Base-by-base conservation (phyloP, 2,888 invertebrate genomes). In the Hoplodrina blanda region DNA sequence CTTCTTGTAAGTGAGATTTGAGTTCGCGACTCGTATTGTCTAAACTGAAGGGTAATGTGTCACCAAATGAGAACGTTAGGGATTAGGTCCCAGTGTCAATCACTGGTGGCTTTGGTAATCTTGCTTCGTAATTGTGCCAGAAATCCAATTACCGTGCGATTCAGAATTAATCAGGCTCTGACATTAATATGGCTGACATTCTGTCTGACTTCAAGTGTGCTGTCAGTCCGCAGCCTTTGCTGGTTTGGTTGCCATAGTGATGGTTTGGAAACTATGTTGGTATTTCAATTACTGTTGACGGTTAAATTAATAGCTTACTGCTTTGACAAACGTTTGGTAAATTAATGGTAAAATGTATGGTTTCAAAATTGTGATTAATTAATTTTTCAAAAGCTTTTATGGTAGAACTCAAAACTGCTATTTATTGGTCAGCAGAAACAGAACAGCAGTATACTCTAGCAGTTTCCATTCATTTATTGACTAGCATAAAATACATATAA, bases 51-150 rank as follows among this genome's bases (percentile, higher is more conserved):
- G 59, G 49, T 84, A 63, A 79, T 89, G 80, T 88, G 85, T 89
- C 79, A 76, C 70, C 70, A 73, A 81, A 86, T 79, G 84, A 87
- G 84, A 87, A 84, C 85, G 84, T 87, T 81, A 76, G 81, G 87
- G 89, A 89, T 91, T 91, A 90, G 86, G 88, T 84, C 81, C 87
- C 86, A 85, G 86, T 91, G 91, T 91, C 91, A 91, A 91, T 91
- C 91, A 91, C 88, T 73, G 86, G 87, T 85, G 88, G 91, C 88
- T 90, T 91, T 88, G 84, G 87, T 90, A 88, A 91, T 91, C 91
- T 91, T 90, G 88, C 88, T 85, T 87, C 85, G 91, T 90, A 91
- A 91, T 91, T 89, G 88, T 89, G 81, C 85, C 85, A 85, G 87
- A 88, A 88, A 91, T 90, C 89, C 89, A 90, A 91, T 91, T 89